Conservation (phyloP, 2,797 vertebrate genomes). For the Spinus olivaceus region DNA sequence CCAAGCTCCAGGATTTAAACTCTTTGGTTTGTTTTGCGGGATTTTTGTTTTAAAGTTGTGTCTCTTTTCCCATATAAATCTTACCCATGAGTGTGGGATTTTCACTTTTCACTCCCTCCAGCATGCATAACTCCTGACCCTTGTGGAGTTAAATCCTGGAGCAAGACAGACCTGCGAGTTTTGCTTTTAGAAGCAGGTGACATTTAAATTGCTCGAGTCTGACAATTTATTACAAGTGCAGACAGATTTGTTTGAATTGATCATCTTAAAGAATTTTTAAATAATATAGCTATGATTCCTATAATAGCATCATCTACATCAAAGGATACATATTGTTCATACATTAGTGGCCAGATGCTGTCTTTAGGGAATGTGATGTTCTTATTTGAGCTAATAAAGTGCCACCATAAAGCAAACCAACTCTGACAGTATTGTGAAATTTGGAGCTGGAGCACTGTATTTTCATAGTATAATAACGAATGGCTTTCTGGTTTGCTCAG, state of each 20-base stretch:
- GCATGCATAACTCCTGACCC: slow-evolving; percentile 38
- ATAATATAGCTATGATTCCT: background rate
- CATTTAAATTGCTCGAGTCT: background rate
- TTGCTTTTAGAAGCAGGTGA: slow-evolving; percentile 32
- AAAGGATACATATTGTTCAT: slow-evolving; percentile 12
- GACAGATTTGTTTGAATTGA: slow-evolving; percentile 49
- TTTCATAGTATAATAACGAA: slow-evolving; percentile 72
- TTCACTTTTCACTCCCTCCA: slow-evolving; percentile 29
- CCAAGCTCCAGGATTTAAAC: slow-evolving; percentile 61
- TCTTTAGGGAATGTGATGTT: slow-evolving; percentile 77
- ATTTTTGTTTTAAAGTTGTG: slow-evolving; percentile 56
- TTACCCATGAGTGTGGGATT: background rate
- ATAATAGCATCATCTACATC: background rate
- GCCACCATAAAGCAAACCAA: slow-evolving; percentile 39
- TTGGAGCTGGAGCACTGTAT: slow-evolving; percentile 80
- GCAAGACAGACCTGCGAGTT: slow-evolving; percentile 12
- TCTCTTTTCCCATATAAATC: slow-evolving; percentile 35
- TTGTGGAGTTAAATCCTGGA: slow-evolving; percentile 60
- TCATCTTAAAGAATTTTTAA: slow-evolving; percentile 1
- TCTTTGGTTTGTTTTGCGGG: slow-evolving; percentile 41
- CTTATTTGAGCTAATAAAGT: slow-evolving; percentile 56
- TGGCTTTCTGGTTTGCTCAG: slow-evolving; percentile 78
- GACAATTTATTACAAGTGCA: slow-evolving; percentile 29
- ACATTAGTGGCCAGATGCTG: slow-evolving; percentile 68
- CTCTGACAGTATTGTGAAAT: slow-evolving; percentile 40